Evolutionary conservation across 2,888 invertebrate genomes (phyloP).

Genomic region (Saturnia pavonia): DNA sequence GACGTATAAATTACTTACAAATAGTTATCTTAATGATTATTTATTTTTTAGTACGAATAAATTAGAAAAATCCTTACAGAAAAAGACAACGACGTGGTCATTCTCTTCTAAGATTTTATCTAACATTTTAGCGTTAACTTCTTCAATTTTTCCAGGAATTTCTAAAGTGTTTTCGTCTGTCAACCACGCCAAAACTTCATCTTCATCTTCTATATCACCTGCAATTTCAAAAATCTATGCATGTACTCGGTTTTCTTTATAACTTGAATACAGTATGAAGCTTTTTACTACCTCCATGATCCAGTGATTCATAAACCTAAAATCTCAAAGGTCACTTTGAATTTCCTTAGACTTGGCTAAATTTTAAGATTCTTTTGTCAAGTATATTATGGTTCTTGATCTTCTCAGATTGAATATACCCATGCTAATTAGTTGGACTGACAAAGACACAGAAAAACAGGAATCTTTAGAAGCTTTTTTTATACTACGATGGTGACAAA

Average conservation of each 20-base stretch:
- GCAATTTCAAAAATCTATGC: slow-evolving; percentile 28
- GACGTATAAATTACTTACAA: neutral
- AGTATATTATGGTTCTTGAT: too few species aligned
- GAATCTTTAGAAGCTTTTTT: too few species aligned
- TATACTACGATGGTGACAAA: too few species aligned
- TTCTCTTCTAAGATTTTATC: slow-evolving; percentile 94
- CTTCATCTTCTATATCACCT: slow-evolving; percentile 95
- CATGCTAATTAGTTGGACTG: neutral
- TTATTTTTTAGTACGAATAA: neutral
- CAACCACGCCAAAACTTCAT: slow-evolving; percentile 94
- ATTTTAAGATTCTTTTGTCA: neutral
- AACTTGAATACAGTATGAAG: neutral
- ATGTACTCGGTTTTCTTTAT: neutral
- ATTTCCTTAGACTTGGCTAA: neutral
- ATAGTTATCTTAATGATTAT: neutral
- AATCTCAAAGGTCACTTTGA: neutral
- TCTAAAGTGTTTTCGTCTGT: slow-evolving; percentile 95
- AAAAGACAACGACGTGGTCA: slow-evolving; percentile 94
- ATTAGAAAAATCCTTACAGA: slow-evolving; percentile 85
- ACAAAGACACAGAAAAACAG: neutral
- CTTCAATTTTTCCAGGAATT: slow-evolving; percentile 96
- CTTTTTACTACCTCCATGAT: neutral
- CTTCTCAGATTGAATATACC: too few species aligned
- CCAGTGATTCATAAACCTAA: neutral
- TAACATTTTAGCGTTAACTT: slow-evolving; percentile 94